Conservation (phyloP, 2,113 vertebrate species). For the Strix uralensis region DNA sequence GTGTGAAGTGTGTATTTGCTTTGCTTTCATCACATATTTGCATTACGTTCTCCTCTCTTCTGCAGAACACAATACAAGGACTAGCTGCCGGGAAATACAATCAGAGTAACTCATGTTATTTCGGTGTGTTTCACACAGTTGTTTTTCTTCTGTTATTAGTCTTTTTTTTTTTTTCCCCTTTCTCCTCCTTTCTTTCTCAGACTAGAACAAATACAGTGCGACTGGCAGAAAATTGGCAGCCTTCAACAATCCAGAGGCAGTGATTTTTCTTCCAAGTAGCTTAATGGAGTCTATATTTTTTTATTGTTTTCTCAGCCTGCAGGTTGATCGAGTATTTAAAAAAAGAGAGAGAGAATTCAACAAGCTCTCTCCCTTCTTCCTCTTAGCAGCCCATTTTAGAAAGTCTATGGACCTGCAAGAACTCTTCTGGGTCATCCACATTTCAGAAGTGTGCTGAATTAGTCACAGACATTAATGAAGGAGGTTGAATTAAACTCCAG, state of each 20-base stretch:
- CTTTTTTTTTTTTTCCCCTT: not conserved
- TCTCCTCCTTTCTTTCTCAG: not conserved
- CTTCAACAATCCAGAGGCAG: constrained; percentile 6
- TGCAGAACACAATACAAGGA: not conserved
- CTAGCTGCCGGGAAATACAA: not conserved
- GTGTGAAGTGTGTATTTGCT: not conserved
- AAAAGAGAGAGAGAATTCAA: not conserved
- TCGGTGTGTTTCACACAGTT: not conserved
- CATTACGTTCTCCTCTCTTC: not conserved
- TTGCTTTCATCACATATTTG: not conserved
- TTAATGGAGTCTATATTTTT: constrained; percentile 15
- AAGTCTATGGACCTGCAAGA: not conserved
- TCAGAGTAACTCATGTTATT: not conserved
- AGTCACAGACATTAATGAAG: not conserved
- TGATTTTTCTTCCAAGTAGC: constrained; percentile 10
- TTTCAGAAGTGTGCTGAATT: not conserved
- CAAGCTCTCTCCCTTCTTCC: not conserved
- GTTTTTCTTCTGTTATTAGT: constrained; percentile 25
- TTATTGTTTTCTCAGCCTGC: constrained; percentile 42
- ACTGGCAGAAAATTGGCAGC: constrained; percentile 19
- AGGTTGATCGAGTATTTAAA: not conserved
- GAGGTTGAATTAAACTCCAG: not conserved
- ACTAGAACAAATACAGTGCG: constrained; percentile 29
- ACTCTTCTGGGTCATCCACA: not conserved
- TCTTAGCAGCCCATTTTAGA: not conserved